phyloP scores from a whole-genome alignment of 2,888 invertebrate species.

The Rhyacophila evoluta region DNA sequence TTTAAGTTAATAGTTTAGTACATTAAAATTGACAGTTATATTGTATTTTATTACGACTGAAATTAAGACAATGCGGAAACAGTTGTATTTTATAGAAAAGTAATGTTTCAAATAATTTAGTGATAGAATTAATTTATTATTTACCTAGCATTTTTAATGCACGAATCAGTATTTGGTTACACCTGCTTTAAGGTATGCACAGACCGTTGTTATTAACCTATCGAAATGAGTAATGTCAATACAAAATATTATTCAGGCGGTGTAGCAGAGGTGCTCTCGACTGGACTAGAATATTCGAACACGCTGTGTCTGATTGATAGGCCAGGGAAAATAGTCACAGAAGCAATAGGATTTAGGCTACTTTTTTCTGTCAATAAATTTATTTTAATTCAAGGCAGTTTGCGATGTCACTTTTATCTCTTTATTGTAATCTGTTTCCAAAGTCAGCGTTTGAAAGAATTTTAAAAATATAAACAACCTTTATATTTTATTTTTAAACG shows the following conservation, averaged over 20 bases:
- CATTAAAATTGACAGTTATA: too few relatives aligned
- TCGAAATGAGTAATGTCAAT: constrained; percentile 31
- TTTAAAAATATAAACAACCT: too few relatives aligned
- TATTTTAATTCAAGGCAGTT: background rate
- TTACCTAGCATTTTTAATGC: too few relatives aligned
- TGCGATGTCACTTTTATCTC: background rate
- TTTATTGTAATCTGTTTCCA: too few relatives aligned
- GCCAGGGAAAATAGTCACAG: constrained; percentile 10
- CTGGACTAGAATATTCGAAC: constrained; percentile 30
- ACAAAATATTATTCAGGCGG: constrained; percentile 32
- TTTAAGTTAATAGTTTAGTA: too few relatives aligned
- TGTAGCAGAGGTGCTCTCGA: background rate
- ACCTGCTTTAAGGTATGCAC: background rate
- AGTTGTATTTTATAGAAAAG: too few relatives aligned
- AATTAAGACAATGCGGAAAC: too few relatives aligned
- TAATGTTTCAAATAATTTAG: too few relatives aligned
- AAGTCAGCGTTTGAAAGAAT: too few relatives aligned
- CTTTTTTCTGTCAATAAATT: background rate
- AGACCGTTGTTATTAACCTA: constrained; percentile 18
- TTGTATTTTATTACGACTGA: too few relatives aligned
- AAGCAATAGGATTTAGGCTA: background rate
- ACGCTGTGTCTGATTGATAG: constrained; percentile 28
- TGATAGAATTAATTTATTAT: too few relatives aligned
- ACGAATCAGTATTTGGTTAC: background rate
- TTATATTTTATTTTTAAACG: too few relatives aligned